Base-by-base conservation (phyloP, 2,888 invertebrate species). In the Hyles lineata region DNA sequence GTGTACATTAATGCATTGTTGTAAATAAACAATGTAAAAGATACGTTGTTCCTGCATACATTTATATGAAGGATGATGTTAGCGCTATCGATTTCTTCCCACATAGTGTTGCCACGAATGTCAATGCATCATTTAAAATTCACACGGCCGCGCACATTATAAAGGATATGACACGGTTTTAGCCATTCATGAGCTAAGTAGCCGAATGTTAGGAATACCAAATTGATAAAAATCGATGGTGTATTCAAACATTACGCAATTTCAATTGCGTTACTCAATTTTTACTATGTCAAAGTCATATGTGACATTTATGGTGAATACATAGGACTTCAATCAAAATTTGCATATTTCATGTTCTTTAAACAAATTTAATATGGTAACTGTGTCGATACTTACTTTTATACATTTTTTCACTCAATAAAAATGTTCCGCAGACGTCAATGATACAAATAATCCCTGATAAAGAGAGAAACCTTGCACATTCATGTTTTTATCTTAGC, bases 401-500 rank as follows among this genome's bases (percentile, higher is more conserved):
- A 25, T 25, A 63, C 15, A 7, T 15, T 63, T 58, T 67, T 35
- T 55, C 25, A 67, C 32, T n/a, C 32, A 70, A 61, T 70, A 32
- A 55, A 55, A 55, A 29, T 55, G 55, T 70, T 55, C 70, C 25
- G 25, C n/a, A 70, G n/a, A 70, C 70, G 70, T 70, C 55, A 55
- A 52, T 55, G 55, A 70, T 29, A 29, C n/a, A 70, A 70, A 55
- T 70, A 70, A 70, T 70, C 55, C 52, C 29, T 70, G 70, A 67
- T 67, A 67, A 67, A n/a, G 17, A 29, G 73, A 52, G 61, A 73
- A 60, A 70, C 73, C 61, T 72, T 72, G 69, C 70, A 67, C 15
- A 73, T 70, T 70, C 61, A 62, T 55, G 43, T 73, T 70, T 43
- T 74, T 74, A 74, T 71, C 73, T 69, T n/a, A 32, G 58, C 23